These are phyloP conservation scores for Zootermopsis nevadensis DNA, from an alignment of 2,888 invertebrate genomes.

Conservation along the genomic window DNA sequence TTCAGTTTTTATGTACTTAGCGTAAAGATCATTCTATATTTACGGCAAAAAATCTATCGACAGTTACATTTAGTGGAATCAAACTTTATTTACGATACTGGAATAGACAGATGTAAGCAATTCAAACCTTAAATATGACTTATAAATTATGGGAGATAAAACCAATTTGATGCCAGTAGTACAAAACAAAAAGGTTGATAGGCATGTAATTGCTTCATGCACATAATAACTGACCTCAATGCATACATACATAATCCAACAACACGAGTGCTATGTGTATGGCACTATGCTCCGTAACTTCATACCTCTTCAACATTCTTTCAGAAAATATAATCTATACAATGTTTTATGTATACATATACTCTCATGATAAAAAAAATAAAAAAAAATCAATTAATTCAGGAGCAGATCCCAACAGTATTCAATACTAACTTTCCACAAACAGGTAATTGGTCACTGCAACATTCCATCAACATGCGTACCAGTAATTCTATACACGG, in stretches of 20 bases:
- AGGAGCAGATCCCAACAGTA: slow-evolving; percentile 17
- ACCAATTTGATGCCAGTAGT: not conserved
- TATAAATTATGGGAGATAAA: not conserved
- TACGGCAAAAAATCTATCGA: no score
- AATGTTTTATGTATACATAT: not conserved
- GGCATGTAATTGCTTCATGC: not conserved
- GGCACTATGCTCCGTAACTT: not conserved
- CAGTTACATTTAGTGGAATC: no score
- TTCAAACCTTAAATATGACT: no score
- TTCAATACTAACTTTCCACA: not conserved
- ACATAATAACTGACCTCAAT: not conserved
- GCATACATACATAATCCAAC: not conserved
- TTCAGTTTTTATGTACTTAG: no score
- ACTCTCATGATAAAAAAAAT: slow-evolving; percentile 18
- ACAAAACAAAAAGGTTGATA: not conserved
- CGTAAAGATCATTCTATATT: no score
- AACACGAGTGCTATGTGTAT: not conserved
- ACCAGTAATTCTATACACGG: not conserved
- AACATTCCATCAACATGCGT: not conserved
- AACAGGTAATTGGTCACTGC: not conserved
- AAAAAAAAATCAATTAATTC: not conserved
- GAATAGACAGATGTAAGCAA: no score
- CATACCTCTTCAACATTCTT: slow-evolving; percentile 16
- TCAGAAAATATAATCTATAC: slow-evolving; percentile 29
- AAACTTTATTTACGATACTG: no score